phyloP scores from a whole-genome alignment of 2,113 vertebrate genomes.

The Microcebus ravelobensis region DNA sequence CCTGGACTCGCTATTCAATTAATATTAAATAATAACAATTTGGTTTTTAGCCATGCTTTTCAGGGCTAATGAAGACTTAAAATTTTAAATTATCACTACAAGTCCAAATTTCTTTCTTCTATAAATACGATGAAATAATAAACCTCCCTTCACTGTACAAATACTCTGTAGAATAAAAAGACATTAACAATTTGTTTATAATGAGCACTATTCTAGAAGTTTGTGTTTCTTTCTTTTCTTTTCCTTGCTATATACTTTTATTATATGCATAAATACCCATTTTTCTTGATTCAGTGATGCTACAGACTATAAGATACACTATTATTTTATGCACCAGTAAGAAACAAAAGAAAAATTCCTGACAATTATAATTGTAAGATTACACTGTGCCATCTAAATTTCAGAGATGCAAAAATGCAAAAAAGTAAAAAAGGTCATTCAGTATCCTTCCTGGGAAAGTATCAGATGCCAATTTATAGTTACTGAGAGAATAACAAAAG shows the following conservation, averaged over 20 bases:
- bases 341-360: not conserved
- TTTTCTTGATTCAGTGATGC: constrained; percentile 2
- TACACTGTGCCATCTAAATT: constrained; percentile 26
- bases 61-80: not conserved
- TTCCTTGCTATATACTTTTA: not conserved
- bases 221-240: not conserved
- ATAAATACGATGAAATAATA: constrained; percentile 4
- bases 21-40: constrained; percentile 45
- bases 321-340: not conserved
- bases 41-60: not conserved
- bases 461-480: not conserved
- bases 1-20: constrained; percentile 8
- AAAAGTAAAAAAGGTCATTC: not conserved
- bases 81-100: not conserved
- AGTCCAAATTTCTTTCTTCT: not conserved
- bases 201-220: not conserved
- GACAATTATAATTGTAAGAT: not conserved
- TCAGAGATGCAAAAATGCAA: not conserved
- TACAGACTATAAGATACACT: not conserved
- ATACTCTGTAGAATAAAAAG: not conserved
- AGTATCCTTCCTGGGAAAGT: not conserved
- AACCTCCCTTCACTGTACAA: not conserved
- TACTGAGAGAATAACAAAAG: not conserved
- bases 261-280: not conserved
- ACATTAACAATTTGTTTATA: not conserved